Base-by-base conservation (phyloP, 2,888 invertebrate genomes). In the Synergus japonicus region DNA sequence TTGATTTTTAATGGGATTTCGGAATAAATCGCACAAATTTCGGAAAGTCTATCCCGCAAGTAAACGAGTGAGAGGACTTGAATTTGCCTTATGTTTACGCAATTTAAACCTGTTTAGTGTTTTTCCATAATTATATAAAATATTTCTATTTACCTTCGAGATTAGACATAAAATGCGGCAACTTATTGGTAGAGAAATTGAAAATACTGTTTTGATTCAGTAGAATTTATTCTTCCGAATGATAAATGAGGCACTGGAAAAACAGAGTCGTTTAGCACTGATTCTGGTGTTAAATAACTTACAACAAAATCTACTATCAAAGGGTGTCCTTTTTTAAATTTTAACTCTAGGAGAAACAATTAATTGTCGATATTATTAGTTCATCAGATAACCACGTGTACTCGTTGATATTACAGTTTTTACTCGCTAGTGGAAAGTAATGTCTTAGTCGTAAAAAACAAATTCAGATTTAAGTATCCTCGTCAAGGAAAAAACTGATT, bases 381-480 rank as follows among this genome's bases (percentile, higher is more conserved):
- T 29, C 29, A 63, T 4, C 5, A 4, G 29, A 29, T n/a, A n/a
- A 63, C 63, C 29, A 63, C 4, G 13, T 63, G 12, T 58, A 18
- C 12, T 49, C 13, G 13, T 13, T 49, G 8, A 54, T 58, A 10
- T 9, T 18, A 18, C 18, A 58, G 58, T 9, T 29, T 65, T 41
- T 29, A 41, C 67, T 67, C 9, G n/a, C 15, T 41, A 43, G n/a
- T 67, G 43, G 43, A 67, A 43, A 67, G 67, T 7, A 10, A 18
- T 64, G 22, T 10, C 22, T 22, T n/a, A 49, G 46, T 69, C 22
- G 29, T 46, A 69, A 69, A 69, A 29, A 69, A 46, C 22, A 1
- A 22, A 44, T 13, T 22, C 46, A 69, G 37, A 37, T 37, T 69
- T 69, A 44, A 46, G 15, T 22, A 69, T 69, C 46, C 49, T 49